Conservation (phyloP, 2,113 vertebrate species). For the Petromus typicus region DNA sequence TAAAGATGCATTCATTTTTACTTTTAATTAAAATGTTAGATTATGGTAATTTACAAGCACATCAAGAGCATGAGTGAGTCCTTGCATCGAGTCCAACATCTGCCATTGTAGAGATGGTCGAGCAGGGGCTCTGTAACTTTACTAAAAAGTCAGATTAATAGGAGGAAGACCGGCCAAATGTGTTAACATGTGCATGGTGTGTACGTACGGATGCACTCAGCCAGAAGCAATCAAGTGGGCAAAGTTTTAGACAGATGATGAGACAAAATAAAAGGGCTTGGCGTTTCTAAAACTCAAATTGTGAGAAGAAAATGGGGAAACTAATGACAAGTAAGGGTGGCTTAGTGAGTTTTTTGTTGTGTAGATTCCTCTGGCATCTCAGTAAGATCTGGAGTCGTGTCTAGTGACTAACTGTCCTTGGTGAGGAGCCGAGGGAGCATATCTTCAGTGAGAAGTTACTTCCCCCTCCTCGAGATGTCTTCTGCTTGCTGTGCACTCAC, state of each 20-base stretch:
- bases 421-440: background rate
- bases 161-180: background rate
- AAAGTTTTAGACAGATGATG: background rate
- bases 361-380: background rate
- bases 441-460: background rate
- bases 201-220: background rate
- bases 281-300: background rate
- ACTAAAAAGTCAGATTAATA: background rate
- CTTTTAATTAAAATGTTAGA: constrained; percentile 42
- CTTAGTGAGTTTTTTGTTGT: background rate
- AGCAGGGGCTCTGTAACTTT: background rate
- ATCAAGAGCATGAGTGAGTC: background rate
- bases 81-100: background rate
- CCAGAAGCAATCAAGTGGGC: background rate
- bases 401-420: background rate
- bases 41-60: background rate
- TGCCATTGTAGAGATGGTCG: background rate
- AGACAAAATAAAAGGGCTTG: background rate
- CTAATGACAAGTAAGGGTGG: background rate
- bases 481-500: background rate
- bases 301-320: background rate
- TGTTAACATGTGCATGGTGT: too few relatives aligned
- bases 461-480: background rate
- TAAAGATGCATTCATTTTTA: constrained; percentile 35
- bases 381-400: background rate